Evolutionary conservation across 2,113 vertebrate genomes (phyloP), one percentile per base, ranked within the genome.

Genomic region (Bubo blakistoni): DNA sequence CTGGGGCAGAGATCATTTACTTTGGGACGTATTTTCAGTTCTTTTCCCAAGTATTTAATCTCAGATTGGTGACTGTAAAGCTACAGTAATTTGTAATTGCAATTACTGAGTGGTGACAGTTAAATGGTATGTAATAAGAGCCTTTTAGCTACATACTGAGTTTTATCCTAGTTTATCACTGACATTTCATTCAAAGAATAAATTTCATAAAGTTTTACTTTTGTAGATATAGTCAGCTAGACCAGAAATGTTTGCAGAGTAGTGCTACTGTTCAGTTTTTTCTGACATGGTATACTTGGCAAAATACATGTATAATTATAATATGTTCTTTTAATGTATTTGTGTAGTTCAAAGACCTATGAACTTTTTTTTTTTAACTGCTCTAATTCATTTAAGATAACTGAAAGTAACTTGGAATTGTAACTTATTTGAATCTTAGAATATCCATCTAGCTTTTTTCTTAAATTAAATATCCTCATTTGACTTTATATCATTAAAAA

Each of bases 171-270:
- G 89, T 95, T 96, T 91, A 81, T 92, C 77, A 84, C 36, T 88
- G 89, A 91, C 69, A 91, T 94, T 96, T 95, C 83, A 63, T 92
- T 95, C 83, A 86, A 88, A 91, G 61, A 92, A 94, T 86, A 94
- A 91, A 78, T 91, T 65, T 81, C 52, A 63, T 67, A 47, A 89
- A 94, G n/a, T 96, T 95, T 91, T 62, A 54, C 30, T 83, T 84
- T 89, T 67, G 47, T 78, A 81, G 36, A 74, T 70, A 44, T 7
- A 83, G 67, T 61, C 77, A 51, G 38, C 52, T 90, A 74, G 46
- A 70, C 71, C 19, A 81, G 55, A 92, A 92, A 67, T 84, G 4
- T 89, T 96, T 92, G 55, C 83, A 92, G 59, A 92, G 13, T 34
- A 86, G 27, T 42, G 51, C 16, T 88, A 57, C 7, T 46, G 16